Evolutionary conservation across 2,113 vertebrate species (phyloP).

Genomic region (human (Homo sapiens)): DNA sequence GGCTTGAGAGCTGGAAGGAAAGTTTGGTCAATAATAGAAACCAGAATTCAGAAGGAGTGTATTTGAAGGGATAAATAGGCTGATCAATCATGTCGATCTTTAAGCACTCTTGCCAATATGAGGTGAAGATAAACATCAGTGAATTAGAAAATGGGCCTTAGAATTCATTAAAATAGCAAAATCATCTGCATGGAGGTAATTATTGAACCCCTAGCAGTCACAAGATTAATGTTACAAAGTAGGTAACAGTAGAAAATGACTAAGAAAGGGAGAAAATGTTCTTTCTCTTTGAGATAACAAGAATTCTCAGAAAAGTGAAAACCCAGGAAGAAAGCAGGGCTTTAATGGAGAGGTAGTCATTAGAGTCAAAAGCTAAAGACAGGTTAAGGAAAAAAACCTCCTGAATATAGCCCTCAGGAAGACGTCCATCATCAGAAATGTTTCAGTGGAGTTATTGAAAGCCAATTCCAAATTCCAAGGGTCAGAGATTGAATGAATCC

Average conservation of each 20-base stretch:
- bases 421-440: not conserved
- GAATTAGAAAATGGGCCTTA: not conserved
- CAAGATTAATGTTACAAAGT: not conserved
- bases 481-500: not conserved
- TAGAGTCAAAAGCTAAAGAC: not conserved
- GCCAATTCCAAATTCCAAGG: not conserved
- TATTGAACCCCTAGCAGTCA: not conserved
- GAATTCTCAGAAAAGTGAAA: not conserved
- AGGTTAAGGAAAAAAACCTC: not conserved
- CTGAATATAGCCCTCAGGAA: not conserved
- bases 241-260: not conserved
- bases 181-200: not conserved
- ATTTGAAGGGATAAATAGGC: not conserved
- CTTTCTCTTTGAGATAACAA: not conserved
- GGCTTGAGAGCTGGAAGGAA: not conserved
- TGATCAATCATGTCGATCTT: too few species aligned
- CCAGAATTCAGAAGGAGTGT: not conserved
- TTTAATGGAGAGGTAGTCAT: not conserved
- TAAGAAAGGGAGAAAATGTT: not conserved
- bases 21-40: not conserved
- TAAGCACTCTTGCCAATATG: not conserved
- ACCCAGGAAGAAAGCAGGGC: rapidly evolving
- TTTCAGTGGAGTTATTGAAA: not conserved
- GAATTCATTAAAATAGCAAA: not conserved
- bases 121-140: not conserved